Conservation (phyloP, 2,888 invertebrate genomes). For the Sminthurinus aureus region DNA sequence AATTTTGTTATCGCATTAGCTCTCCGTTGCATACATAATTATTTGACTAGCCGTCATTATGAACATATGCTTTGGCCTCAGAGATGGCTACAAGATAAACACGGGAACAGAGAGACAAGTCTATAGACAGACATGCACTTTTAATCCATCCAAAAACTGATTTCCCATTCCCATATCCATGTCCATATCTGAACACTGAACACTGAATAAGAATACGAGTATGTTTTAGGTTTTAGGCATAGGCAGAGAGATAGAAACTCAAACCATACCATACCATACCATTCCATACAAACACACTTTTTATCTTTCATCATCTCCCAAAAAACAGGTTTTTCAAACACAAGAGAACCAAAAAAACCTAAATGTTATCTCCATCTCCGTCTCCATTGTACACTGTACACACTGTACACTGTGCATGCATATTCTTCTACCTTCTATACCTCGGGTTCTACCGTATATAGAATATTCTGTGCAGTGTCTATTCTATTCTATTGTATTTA, state of each 20-base stretch:
- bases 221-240: too few relatives aligned
- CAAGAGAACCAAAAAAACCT: background rate
- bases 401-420: background rate
- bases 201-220: too few relatives aligned
- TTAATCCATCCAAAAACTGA: constrained; percentile 24
- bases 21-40: constrained; percentile 45
- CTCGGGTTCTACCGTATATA: background rate
- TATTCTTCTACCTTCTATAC: too few relatives aligned
- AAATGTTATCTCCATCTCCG: background rate
- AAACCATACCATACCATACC: background rate
- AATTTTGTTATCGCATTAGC: constrained; percentile 48
- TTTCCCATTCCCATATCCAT: constrained; percentile 22
- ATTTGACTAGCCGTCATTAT: constrained; percentile 51
- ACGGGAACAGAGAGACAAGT: constrained; percentile 11
- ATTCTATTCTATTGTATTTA: too few relatives aligned
- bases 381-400: background rate
- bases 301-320: constrained; percentile 24
- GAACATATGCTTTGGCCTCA: constrained; percentile 19
- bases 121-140: constrained; percentile 24
- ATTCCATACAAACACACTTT: background rate
- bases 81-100: constrained; percentile 30
- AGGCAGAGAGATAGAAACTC: background rate
- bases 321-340: constrained; percentile 31
- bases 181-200: background rate
- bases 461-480: too few relatives aligned